phyloP scores from a whole-genome alignment of 2,113 vertebrate species.

The Halichoeres trimaculatus region DNA sequence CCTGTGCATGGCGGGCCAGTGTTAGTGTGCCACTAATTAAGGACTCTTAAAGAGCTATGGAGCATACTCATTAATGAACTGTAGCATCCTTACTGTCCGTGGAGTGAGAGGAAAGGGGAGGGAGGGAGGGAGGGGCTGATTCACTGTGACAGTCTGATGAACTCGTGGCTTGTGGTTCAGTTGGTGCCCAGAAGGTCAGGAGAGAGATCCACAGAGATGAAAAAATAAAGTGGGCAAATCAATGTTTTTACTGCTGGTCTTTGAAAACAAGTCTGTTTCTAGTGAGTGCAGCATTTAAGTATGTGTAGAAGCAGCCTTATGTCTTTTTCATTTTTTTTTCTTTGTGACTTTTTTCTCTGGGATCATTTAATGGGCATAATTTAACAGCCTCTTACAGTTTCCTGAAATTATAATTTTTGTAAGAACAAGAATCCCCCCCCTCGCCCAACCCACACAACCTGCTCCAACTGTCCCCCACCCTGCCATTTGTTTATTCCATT shows the following conservation, averaged over 20 bases:
- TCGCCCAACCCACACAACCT: not conserved
- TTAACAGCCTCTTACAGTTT: not conserved
- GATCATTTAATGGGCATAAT: not conserved
- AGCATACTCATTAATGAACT: conserved; percentile 80
- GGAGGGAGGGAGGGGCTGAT: conserved; percentile 48
- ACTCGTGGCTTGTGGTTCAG: conserved; percentile 34
- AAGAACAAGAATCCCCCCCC: not conserved
- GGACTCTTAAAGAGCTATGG: conserved; percentile 73
- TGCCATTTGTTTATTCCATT: conserved; percentile 75
- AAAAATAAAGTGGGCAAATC: not conserved
- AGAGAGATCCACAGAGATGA: not conserved
- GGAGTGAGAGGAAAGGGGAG: conserved; percentile 29
- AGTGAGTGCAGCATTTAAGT: not conserved
- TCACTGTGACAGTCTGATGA: conserved; percentile 42
- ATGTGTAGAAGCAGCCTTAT: not conserved
- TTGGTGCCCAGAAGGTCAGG: conserved; percentile 64
- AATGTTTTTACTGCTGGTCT: not conserved
- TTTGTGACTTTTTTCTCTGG: not conserved
- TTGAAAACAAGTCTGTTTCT: not conserved
- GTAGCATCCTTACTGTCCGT: conserved; percentile 76
- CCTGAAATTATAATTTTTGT: too few relatives aligned
- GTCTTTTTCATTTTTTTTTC: not conserved
- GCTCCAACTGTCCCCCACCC: conserved; percentile 41
- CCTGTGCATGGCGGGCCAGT: conserved; percentile 45
- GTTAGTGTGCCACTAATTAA: conserved; percentile 82